These are phyloP conservation scores for Hirtodrosophila alboralis DNA, from an alignment of 2,888 invertebrate genomes.

Conservation along the genomic window DNA sequence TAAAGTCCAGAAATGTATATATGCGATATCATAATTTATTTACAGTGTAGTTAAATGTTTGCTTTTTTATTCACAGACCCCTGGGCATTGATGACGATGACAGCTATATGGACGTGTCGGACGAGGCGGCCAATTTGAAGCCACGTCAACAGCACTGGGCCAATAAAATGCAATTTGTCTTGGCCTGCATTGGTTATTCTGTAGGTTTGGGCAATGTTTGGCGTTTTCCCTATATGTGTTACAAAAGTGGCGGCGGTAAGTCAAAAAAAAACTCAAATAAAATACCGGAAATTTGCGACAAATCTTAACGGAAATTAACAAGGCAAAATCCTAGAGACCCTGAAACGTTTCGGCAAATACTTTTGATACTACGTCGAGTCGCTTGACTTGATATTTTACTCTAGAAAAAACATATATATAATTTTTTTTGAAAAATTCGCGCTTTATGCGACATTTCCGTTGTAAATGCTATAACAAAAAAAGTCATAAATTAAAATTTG, in stretches of 20 bases:
- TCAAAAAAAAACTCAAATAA: constrained; percentile 8
- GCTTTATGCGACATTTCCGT: constrained; percentile 79
- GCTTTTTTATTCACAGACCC: constrained; percentile 85
- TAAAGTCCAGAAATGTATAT: too few relatives aligned
- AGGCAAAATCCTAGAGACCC: constrained; percentile 1
- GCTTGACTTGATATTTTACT: constrained; percentile 24
- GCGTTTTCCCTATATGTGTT: constrained; percentile 96
- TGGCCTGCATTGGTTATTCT: constrained; percentile 95
- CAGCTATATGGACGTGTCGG: constrained; percentile 89
- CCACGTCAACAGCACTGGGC: constrained; percentile 93
- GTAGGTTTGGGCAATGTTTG: constrained; percentile 95
- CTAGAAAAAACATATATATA: constrained; percentile 36
- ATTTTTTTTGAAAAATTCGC: constrained; percentile 56
- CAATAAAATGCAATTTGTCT: constrained; percentile 94
- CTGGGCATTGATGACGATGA: constrained; percentile 91
- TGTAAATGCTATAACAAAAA: constrained; percentile 60
- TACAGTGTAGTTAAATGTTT: constrained; percentile 1
- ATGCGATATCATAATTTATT: too few relatives aligned
- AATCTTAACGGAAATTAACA: constrained; percentile 14
- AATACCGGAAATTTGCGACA: background rate
- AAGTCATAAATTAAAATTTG: constrained; percentile 77
- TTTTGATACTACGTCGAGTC: constrained; percentile 48
- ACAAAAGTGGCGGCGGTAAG: constrained; percentile 94
- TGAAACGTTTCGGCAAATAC: constrained; percentile 35
- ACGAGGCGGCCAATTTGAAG: constrained; percentile 89